Base-by-base conservation (phyloP, 37 sponge, comb jelly and placozoan species). In the Agelas oroides region DNA sequence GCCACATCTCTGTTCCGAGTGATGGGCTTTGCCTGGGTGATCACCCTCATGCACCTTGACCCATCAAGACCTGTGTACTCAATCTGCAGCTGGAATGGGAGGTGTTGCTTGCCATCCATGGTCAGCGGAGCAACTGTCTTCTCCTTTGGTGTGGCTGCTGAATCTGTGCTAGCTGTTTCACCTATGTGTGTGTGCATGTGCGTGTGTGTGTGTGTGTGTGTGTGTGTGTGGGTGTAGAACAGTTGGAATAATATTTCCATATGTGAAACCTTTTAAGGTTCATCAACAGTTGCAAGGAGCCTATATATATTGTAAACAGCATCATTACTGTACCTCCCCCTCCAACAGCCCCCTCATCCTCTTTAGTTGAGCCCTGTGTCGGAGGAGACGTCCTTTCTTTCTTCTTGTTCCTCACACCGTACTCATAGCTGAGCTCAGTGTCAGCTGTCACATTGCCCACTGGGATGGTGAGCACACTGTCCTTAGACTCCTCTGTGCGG, bases 41-140 rank as follows among this genome's bases (percentile, higher is more conserved):
- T 81, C 14, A 95, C 92, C 55, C 96, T 64, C 40, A 89, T 62
- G 65, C 86, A 87, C 41, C 72, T 53, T 3, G 93, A 84, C 1
- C 96, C 96, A 70, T 95, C 96, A 67, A 15, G 38, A 30, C 76
- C 78, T 30, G 87, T 92, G 64, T 95, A 95, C 69, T 89, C 70
- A 20, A 95, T 92, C 84, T 92, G 92, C 25, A 95, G 90, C 75
- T 95, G 96, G 70, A 95, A 95, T 8, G 96, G 93, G 31, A 95
- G 87, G 73, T 84, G 80, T 11, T 64, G 75, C 77, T 79, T 86
- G 36, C 94, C 94, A 65, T 86, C 91, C 0, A 94, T 74, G 60
- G 60, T 20, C 39, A 90, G 78, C 12, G 93, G 88, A 19, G 88
- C 60, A 25, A 71, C 81, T 21, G 60, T 20, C 25, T 40, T 18